Conservation (phyloP, 2,797 vertebrate genomes). For the Pseudochirops cupreus region DNA sequence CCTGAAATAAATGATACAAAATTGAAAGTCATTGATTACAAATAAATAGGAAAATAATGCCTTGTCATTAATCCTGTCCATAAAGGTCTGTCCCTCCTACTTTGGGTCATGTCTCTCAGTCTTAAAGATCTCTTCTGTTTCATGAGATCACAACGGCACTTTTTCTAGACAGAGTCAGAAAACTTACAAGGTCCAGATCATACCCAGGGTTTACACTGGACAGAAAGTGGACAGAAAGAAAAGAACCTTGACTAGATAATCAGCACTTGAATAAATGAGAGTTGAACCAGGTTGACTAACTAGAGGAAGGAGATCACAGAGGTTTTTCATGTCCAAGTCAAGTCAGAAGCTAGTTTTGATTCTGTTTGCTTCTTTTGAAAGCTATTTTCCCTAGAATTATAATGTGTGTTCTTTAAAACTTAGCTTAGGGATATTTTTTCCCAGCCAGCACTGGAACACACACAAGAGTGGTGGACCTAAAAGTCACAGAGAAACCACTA, state of each 20-base stretch:
- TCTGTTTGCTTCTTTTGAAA: not conserved
- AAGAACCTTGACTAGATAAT: not conserved
- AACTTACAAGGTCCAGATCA: not conserved
- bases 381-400: not conserved
- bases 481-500: not conserved
- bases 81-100: not conserved
- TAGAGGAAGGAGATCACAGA: not conserved
- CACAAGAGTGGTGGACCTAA: not conserved
- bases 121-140: not conserved
- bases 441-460: not conserved
- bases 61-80: not conserved
- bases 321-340: not conserved
- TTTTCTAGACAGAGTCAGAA: not conserved
- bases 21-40: not conserved
- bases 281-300: not conserved
- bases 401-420: not conserved
- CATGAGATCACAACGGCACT: not conserved
- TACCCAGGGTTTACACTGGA: not conserved
- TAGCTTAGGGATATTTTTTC: not conserved
- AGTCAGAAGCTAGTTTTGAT: not conserved
- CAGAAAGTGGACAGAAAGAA: not conserved
- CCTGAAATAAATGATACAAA: not conserved
- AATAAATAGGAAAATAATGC: not conserved
- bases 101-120: not conserved
- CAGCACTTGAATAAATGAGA: not conserved